phyloP scores from a whole-genome alignment of 2,113 vertebrate genomes.

The Eleginops maclovinus region DNA sequence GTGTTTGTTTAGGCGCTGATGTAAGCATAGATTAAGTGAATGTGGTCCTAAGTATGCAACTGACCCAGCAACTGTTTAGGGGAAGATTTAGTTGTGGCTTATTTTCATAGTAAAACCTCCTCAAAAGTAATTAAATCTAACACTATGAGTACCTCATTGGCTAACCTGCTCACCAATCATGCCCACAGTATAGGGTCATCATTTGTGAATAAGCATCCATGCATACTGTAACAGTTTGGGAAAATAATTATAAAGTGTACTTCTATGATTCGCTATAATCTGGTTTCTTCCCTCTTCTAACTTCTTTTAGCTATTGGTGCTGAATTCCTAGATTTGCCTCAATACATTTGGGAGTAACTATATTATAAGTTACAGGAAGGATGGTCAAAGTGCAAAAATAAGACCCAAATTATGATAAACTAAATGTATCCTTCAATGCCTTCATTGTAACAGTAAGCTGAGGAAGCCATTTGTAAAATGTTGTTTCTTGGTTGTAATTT shows the following conservation, averaged over 20 bases:
- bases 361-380: background rate
- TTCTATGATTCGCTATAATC: background rate
- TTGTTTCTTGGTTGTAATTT: background rate
- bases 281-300: background rate
- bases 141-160: background rate
- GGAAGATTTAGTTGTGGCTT: background rate
- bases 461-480: background rate
- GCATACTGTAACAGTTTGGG: too few relatives aligned
- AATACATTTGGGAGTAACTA: background rate
- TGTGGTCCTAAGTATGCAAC: background rate
- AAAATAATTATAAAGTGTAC: too few relatives aligned
- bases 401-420: background rate
- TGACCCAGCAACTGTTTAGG: background rate
- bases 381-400: background rate
- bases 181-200: background rate
- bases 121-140: background rate
- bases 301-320: background rate
- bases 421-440: background rate
- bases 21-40: constrained; percentile 20
- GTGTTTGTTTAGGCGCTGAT: constrained; percentile 35
- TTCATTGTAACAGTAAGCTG: too few relatives aligned
- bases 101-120: background rate
- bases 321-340: background rate
- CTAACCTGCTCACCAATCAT: background rate
- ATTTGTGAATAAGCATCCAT: background rate